Base-by-base conservation (phyloP, 2,113 vertebrate species). In the Dryoscopus gambensis region DNA sequence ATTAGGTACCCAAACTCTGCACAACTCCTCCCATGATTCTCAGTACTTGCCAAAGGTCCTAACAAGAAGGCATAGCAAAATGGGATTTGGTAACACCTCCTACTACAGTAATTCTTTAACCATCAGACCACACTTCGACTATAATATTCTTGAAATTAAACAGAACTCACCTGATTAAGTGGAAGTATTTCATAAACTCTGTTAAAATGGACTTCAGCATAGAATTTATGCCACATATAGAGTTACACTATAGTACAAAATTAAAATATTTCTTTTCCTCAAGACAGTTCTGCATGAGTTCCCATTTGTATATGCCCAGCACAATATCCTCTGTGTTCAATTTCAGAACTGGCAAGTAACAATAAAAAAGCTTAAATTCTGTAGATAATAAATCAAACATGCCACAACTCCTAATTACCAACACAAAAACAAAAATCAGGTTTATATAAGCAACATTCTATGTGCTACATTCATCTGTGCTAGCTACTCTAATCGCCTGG, bases 341-440 rank as follows among this genome's bases (percentile, higher is more conserved):
- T 91, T 96, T 96, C 37, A 93, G 57, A 86, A 79, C 53, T 42
- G 67, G 39, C 49, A 86, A 84, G 55, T 65, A 95, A 95, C 50
- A 96, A 79, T 39, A 69, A 65, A 71, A 94, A 68, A n/a, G 15
- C 63, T 93, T 68, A 95, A 93, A 96, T 95, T 95, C 68, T 80
- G 20, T 46, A 87, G 79, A 89, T 93, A 95, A 93, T 93, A 94
- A 96, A 90, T 96, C 89, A 90, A 95, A 95, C 63, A 87, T 83
- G 47, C 33, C 67, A 78, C 59, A 62, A 75, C 44, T 70, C 59
- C 70, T 96, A 92, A 97, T 89, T 95, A 46, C 33, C 39, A 78
- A 65, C 59, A 59, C 57, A 89, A 92, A 50, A 69, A 59, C 44
- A 89, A 77, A 89, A 97, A 89, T 78, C 7, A 1, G 7, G 39